Conservation (phyloP, 2,797 vertebrate species). For the Anguilla obscura region DNA sequence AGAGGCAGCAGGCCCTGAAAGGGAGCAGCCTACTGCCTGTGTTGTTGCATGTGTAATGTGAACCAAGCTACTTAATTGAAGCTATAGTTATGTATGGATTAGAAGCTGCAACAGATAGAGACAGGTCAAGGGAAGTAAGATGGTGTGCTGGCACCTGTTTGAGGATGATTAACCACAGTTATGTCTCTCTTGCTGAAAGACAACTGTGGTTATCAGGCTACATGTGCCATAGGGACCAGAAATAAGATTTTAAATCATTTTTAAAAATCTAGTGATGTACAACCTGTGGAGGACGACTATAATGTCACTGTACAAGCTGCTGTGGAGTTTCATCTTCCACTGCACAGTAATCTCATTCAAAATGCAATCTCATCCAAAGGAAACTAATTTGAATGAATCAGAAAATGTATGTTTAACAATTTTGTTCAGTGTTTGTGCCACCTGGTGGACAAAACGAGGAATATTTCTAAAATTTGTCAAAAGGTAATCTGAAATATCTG, state of each 20-base stretch:
- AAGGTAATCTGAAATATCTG: neutral
- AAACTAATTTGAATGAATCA: neutral
- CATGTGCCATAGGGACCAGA: neutral
- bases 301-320: neutral
- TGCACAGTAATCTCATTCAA: neutral
- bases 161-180: neutral
- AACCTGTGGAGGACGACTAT: neutral
- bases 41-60: too few species aligned
- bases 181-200: neutral
- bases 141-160: neutral
- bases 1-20: too few species aligned
- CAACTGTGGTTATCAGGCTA: neutral
- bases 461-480: neutral
- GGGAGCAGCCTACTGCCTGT: too few species aligned
- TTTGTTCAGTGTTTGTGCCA: neutral
- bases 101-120: too few species aligned
- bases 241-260: neutral
- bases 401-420: neutral
- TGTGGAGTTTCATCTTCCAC: neutral
- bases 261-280: neutral
- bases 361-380: neutral
- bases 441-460: constrained; percentile 29
- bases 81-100: too few species aligned
- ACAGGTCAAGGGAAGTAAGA: too few species aligned
- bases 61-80: too few species aligned